Conservation (phyloP, 1,140 invertebrate genomes). For the Anastrepha obliqua region DNA sequence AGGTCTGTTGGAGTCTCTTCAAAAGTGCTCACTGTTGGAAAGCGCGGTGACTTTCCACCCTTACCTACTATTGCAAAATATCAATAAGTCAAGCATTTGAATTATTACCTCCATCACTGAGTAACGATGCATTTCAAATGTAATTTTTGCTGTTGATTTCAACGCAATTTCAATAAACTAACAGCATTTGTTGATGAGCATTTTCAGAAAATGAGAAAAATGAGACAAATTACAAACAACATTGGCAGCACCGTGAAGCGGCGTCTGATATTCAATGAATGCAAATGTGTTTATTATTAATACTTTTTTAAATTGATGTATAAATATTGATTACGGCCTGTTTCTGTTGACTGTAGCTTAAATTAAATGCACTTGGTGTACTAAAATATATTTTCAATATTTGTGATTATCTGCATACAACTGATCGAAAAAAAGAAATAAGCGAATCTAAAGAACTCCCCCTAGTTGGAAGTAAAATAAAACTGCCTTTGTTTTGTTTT, state of each 20-base stretch:
- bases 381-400: neutral
- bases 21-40: conserved; percentile 21
- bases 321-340: neutral
- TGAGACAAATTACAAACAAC: neutral
- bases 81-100: conserved; percentile 33
- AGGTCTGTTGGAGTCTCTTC: conserved; percentile 56
- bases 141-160: conserved; percentile 3
- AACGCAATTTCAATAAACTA: neutral
- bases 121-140: conserved; percentile 47
- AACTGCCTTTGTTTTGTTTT: neutral
- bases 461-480: conserved; percentile 33
- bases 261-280: neutral
- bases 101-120: neutral
- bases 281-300: neutral
- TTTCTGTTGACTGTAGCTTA: conserved; percentile 3
- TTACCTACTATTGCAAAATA: conserved; percentile 56
- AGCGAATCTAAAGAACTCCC: neutral
- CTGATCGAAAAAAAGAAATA: neutral
- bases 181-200: neutral
- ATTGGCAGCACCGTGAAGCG: too few species aligned
- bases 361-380: conserved; percentile 14
- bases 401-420: neutral
- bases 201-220: neutral
- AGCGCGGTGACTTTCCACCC: conserved; percentile 41
- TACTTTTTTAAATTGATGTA: conserved; percentile 20